Conservation (phyloP, 1,140 invertebrate species). For the Drosophila melanica region DNA sequence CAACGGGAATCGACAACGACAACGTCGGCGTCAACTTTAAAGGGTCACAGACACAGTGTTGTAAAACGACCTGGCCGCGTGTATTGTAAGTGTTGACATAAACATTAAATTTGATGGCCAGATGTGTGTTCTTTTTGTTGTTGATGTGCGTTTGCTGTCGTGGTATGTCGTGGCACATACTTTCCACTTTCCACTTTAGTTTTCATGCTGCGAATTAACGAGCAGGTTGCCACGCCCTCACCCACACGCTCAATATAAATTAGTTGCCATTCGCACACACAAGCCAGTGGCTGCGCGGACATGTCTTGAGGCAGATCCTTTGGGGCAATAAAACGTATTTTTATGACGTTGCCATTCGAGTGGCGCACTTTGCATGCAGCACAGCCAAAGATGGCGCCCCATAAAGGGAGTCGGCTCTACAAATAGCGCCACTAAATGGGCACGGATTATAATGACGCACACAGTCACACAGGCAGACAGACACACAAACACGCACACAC, state of each 20-base stretch:
- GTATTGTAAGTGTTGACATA: slow-evolving; percentile 79
- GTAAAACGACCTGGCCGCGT: slow-evolving; percentile 62
- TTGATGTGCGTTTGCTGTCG: slow-evolving; percentile 8
- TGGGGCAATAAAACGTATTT: slow-evolving; percentile 79
- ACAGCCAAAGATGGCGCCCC: slow-evolving; percentile 47
- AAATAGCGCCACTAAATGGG: slow-evolving; percentile 79
- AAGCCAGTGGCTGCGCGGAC: slow-evolving; percentile 47
- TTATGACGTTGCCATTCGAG: slow-evolving; percentile 72
- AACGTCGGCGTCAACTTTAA: slow-evolving; percentile 34
- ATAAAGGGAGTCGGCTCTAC: slow-evolving; percentile 78
- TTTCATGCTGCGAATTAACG: slow-evolving; percentile 80
- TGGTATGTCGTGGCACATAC: slow-evolving; percentile 46
- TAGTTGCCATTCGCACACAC: slow-evolving; percentile 55
- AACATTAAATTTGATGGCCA: slow-evolving; percentile 79
- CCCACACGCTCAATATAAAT: slow-evolving; percentile 63
- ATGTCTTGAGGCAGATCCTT: slow-evolving; percentile 73
- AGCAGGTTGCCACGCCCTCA: slow-evolving; percentile 51
- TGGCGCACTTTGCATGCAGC: slow-evolving; percentile 73
- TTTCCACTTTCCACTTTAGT: slow-evolving; percentile 78
- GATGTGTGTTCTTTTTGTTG: slow-evolving; percentile 25
- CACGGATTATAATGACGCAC: slow-evolving; percentile 79
- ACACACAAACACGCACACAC: slow-evolving; percentile 9
- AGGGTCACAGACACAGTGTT: slow-evolving; percentile 40
- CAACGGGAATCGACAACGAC: slow-evolving; percentile 30
- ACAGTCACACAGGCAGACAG: slow-evolving; percentile 23